These are phyloP conservation scores for Fregata magnificens DNA, from an alignment of 2,113 vertebrate species.

Conservation along the genomic window DNA sequence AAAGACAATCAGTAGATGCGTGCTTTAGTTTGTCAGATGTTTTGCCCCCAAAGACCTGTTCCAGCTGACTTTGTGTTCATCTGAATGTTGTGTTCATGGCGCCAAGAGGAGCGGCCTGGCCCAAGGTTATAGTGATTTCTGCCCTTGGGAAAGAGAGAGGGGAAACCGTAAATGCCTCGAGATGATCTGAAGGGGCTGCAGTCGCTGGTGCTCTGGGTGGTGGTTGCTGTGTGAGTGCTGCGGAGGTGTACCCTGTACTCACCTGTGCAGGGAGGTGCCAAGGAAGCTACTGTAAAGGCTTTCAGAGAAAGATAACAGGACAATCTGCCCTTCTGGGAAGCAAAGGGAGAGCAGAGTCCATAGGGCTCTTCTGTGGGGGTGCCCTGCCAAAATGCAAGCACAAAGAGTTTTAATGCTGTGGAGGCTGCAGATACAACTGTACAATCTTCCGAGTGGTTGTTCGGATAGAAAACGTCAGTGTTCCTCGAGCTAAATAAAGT, in stretches of 20 bases:
- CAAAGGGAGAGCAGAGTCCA: neutral
- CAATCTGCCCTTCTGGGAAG: neutral
- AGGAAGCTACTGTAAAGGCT: neutral
- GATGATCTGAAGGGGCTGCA: neutral
- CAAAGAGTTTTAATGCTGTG: neutral
- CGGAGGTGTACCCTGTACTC: neutral
- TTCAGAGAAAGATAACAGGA: neutral
- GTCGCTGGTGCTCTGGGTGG: neutral
- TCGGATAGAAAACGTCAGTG: neutral
- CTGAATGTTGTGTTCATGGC: neutral
- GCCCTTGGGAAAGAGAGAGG: neutral
- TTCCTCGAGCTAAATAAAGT: neutral
- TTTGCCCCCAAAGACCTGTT: slow-evolving; percentile 30
- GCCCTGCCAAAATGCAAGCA: neutral
- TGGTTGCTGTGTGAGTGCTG: neutral
- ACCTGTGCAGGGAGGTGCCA: neutral
- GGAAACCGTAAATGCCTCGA: neutral
- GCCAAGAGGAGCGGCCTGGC: neutral
- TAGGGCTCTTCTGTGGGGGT: neutral
- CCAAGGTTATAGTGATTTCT: neutral
- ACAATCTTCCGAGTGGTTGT: neutral
- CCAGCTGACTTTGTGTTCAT: neutral
- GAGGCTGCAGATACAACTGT: neutral
- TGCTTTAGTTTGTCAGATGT: slow-evolving; percentile 15
- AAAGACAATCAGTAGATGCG: slow-evolving; percentile 57